Evolutionary conservation across 2,888 invertebrate species (phyloP), one percentile per base, ranked within the genome.

Genomic region (Perithous albicinctus): DNA sequence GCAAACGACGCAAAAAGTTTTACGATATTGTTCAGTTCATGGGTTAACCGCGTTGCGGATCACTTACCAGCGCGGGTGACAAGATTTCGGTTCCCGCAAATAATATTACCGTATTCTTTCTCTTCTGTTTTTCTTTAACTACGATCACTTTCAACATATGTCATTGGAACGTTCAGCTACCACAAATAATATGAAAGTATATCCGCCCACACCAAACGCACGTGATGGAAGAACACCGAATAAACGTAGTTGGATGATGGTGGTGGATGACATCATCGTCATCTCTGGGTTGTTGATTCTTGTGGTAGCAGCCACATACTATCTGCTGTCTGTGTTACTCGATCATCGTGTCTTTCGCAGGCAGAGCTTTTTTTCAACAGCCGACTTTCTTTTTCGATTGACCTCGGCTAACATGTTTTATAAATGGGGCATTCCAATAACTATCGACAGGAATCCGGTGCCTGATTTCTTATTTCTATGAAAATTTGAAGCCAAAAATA

Each of bases 241-340:
- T 26, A 38, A 75, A 56, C 15, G 20, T 46, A 43, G 20, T 46
- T 66, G 18, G 7, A 35, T 29, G n/a, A 59, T 18, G 43, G 59
- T 18, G 26, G 18, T n/a, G 32, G 12, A 59, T 75, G 66, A 46
- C 56, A 35, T 75, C 66, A 75, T 35, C 46, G 10, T 26, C 29
- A 12, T n/a, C 0, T 23, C 29, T 29, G 26, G 7, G 32, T n/a
- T 29, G 26, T 54, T 26, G 12, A 10, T 54, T 10, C 51, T 10
- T 54, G 8, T 10, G 4, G 12, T 23, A 23, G 26, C 23, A 2
- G 8, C 12, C 4, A 7, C 51, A 23, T 26, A 23, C 12, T 23
- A 43, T 41, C 41, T 59, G 12, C 63, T 1, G 26, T 63, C 43
- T 12, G 8, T 43, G 20, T 41, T 12, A n/a, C 23, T 2, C 3